Conservation (phyloP, 1,140 invertebrate genomes). For the Brachionus asplanchnoidis region DNA sequence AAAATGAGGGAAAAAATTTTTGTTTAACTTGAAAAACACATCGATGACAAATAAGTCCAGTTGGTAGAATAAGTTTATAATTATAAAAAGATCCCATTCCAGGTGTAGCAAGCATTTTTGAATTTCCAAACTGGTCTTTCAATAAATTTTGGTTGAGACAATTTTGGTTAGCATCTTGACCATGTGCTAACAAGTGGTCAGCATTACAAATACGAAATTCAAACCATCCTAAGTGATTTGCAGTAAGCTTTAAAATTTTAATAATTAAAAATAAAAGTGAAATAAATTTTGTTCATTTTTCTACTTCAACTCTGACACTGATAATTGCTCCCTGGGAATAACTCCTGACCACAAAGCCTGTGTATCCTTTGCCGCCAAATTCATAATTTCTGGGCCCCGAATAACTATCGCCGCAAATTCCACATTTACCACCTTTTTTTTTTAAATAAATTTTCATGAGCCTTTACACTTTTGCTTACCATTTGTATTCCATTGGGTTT, state of each 20-base stretch:
- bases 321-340: conserved; percentile 3
- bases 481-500: conserved; percentile 48
- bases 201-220: conserved; percentile 47
- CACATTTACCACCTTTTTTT: conserved; percentile 21
- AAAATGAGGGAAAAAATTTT: neutral
- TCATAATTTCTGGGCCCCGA: neutral
- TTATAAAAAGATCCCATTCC: neutral
- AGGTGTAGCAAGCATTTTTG: neutral
- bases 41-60: conserved; percentile 47
- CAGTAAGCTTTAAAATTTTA: conserved; percentile 56
- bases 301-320: conserved; percentile 3
- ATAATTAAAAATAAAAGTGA: neutral
- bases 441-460: neutral
- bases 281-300: neutral
- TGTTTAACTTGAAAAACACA: conserved; percentile 49
- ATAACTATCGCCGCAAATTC: conserved; percentile 34
- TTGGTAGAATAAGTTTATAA: conserved; percentile 45
- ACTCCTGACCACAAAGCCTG: neutral
- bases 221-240: conserved; percentile 48
- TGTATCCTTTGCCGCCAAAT: conserved; percentile 15
- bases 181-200: neutral
- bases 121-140: neutral
- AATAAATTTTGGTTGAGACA: conserved; percentile 28
- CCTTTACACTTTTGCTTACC: neutral
- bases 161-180: conserved; percentile 8